Evolutionary conservation across 2,888 invertebrate genomes (phyloP).

Genomic region (Drosophila nr. fundita): DNA sequence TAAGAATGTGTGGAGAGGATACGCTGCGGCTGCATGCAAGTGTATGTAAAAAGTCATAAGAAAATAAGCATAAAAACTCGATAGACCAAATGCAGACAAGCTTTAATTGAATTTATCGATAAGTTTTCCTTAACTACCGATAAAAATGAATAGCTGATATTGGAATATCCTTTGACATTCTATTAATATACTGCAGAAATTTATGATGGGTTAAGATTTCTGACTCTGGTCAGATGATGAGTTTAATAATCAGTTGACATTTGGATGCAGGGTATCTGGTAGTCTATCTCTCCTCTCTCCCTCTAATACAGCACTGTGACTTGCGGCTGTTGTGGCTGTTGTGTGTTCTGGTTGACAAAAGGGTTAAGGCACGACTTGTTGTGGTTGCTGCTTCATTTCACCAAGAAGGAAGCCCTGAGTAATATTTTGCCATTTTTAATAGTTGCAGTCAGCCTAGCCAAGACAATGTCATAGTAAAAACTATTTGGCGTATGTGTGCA

Average conservation of each 20-base stretch:
- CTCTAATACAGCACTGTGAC: not conserved
- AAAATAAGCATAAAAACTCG: not conserved
- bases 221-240: not conserved
- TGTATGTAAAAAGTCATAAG: not conserved
- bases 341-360: slow-evolving; percentile 14
- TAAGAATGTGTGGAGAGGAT: no score
- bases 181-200: not conserved
- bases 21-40: not conserved
- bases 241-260: not conserved
- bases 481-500: not conserved
- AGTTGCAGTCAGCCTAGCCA: not conserved
- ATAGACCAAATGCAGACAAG: not conserved
- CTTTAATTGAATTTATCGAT: not conserved
- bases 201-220: not conserved
- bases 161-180: not conserved
- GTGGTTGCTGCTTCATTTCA: not conserved
- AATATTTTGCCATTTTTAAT: not conserved
- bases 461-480: not conserved
- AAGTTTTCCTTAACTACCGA: not conserved
- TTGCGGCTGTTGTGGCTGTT: slow-evolving; percentile 4
- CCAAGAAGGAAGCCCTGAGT: not conserved
- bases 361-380: slow-evolving; percentile 1
- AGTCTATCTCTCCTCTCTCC: not conserved
- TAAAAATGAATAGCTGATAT: not conserved
- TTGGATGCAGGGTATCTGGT: not conserved